Evolutionary conservation across 2,888 invertebrate species (phyloP), one percentile per base, ranked within the genome.

Genomic region (Drosophila atripex): DNA sequence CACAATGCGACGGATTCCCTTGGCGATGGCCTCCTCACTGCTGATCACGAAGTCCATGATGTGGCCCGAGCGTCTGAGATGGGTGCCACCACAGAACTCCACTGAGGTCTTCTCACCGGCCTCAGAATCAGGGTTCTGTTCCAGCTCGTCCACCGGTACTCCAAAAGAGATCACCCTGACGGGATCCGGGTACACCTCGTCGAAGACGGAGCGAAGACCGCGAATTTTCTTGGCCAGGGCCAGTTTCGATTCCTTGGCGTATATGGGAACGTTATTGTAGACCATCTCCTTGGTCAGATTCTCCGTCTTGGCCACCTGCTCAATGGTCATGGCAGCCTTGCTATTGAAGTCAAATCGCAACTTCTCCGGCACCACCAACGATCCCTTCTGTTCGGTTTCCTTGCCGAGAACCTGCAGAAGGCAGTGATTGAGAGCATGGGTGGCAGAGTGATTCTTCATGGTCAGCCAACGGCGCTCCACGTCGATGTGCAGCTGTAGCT

Each of bases 391-490:
- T 91, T 99, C 98, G 11, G 98, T 96, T 80, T 97, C 97, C 76
- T 95, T 95, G 11, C 97, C 96, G 41, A 99, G 93, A 23, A 99
- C 97, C 90, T 95, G 95, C 63, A 99, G 93, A 64, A 99, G 93
- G 21, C 97, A 98, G 92, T 96, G 98, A 93, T 99, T 99, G 12
- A 99, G 93, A 43, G 98, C 95, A 92, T 99, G 99, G 0, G 99
- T 99, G 21, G 98, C 99, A 43, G 99, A 97, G 92, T 99, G 98
- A 92, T 99, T 99, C 90, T 97, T 98, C 99, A 99, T 99, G n/a
- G 99, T 94, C 30, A 96, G 93, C 86, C 96, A 94, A 84, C 99
- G 93, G 58, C 99, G 94, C 61, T 94, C 94, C 60, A 94, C 94
- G 91, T 99, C 99, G 65, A 99, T 94, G 76, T 95, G 94, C 46